A percentile compares a stretch with the other conserved stretches of the same genome.
These are phyloP conservation scores for Esox lucius DNA, from an alignment of 2,797 vertebrate species.

Conservation along the genomic window DNA sequence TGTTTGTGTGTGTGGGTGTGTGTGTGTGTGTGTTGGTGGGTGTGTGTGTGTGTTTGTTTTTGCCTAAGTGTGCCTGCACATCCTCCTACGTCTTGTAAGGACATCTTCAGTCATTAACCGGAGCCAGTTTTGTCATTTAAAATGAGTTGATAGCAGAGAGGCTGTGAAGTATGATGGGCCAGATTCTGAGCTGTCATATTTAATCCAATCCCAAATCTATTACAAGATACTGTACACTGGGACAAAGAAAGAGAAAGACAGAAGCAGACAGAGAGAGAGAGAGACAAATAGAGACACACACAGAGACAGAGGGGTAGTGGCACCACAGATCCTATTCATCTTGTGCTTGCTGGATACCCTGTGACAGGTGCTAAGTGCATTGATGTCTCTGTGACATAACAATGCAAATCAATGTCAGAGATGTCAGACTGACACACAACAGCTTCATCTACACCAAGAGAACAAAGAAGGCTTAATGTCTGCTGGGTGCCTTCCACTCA, in stretches of 20 bases:
- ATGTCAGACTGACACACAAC: background rate
- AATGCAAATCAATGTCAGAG: conserved; percentile 52
- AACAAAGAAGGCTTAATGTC: conserved; percentile 30
- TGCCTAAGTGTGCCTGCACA: conserved; percentile 15
- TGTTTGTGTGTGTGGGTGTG: conserved; percentile 8
- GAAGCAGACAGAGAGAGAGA: conserved; percentile 11
- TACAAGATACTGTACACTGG: conserved; percentile 28
- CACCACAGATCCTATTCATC: conserved; percentile 30
- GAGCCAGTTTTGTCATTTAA: conserved; percentile 68
- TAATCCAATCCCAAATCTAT: conserved; percentile 74
- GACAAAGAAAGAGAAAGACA: conserved; percentile 22
- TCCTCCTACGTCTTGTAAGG: conserved; percentile 51
- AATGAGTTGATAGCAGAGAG: conserved; percentile 65
- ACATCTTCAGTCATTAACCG: conserved; percentile 65
- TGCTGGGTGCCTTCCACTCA: conserved; percentile 23
- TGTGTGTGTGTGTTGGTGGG: conserved; percentile 14
- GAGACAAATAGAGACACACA: background rate
- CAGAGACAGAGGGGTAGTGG: background rate
- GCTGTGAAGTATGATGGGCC: conserved; percentile 70
- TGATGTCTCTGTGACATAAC: conserved; percentile 49
- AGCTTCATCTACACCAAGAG: conserved; percentile 38
- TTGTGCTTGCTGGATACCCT: conserved; percentile 21
- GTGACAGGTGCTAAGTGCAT: conserved; percentile 57
- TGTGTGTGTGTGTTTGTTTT: conserved; percentile 2
- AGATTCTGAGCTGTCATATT: conserved; percentile 71